These are phyloP conservation scores for Pyrrhosoma nymphula DNA, from an alignment of 2,888 invertebrate genomes.

Conservation along the genomic window DNA sequence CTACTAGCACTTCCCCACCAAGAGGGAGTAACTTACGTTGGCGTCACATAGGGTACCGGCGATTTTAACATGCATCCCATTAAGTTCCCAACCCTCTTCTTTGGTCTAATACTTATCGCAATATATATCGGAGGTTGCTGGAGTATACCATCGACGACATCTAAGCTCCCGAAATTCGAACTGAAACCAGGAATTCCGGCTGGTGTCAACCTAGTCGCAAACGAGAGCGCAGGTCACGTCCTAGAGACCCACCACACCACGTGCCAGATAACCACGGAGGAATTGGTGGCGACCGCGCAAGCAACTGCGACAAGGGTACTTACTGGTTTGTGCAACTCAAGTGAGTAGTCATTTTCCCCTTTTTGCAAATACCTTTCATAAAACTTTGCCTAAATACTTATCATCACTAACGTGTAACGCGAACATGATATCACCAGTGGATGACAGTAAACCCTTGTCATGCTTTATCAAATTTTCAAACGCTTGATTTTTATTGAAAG, in stretches of 20 bases:
- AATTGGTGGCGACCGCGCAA: conserved; percentile 71
- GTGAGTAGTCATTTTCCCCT: conserved; percentile 32
- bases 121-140: neutral
- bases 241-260: conserved; percentile 68
- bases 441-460: too few relatives aligned
- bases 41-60: neutral
- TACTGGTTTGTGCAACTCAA: conserved; percentile 74
- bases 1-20: neutral
- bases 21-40: neutral
- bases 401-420: too few relatives aligned
- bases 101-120: neutral
- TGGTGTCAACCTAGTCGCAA: neutral
- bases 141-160: neutral
- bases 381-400: too few relatives aligned
- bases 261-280: conserved; percentile 70
- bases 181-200: neutral
- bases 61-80: conserved; percentile 1
- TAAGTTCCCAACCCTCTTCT: neutral
- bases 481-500: too few relatives aligned
- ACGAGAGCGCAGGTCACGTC: conserved; percentile 34
- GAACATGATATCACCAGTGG: too few relatives aligned
- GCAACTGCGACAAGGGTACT: conserved; percentile 77
- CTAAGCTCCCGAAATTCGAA: neutral
- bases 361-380: neutral
- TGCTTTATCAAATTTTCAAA: too few relatives aligned